Conservation (phyloP, 2,113 vertebrate genomes). For the Vulpes ferrilata region DNA sequence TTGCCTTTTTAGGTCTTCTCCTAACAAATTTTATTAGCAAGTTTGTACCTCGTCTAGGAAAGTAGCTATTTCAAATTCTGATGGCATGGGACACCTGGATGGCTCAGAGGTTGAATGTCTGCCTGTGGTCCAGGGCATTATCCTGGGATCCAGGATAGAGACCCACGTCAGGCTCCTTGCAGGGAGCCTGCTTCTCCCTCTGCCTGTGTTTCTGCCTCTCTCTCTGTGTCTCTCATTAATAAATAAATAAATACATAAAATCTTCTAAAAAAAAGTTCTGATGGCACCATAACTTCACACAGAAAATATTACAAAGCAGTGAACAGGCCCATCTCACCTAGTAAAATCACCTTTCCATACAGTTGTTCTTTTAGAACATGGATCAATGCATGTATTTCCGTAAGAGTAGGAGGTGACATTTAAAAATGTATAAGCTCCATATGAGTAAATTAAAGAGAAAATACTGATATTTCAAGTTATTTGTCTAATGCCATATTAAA, state of each 20-base stretch:
- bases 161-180: too few species aligned
- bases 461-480: neutral
- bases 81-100: too few species aligned
- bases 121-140: too few species aligned
- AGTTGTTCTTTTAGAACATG: neutral
- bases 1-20: neutral
- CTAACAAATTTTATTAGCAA: neutral
- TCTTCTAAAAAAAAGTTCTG: neutral
- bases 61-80: neutral
- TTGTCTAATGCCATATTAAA: neutral
- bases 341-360: neutral
- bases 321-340: neutral
- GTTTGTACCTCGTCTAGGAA: neutral
- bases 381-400: neutral
- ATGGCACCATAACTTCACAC: neutral
- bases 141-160: too few species aligned
- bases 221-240: too few species aligned
- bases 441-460: neutral
- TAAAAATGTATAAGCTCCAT: neutral
- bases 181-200: too few species aligned
- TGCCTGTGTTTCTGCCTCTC: too few species aligned
- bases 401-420: neutral
- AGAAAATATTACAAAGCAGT: neutral
- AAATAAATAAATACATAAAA: too few species aligned
- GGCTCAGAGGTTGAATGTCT: too few species aligned